Percentiles rank a stretch among this genome's conserved stretches.
phyloP scores from a whole-genome alignment of 2,888 invertebrate genomes.

The Troides aeacus region DNA sequence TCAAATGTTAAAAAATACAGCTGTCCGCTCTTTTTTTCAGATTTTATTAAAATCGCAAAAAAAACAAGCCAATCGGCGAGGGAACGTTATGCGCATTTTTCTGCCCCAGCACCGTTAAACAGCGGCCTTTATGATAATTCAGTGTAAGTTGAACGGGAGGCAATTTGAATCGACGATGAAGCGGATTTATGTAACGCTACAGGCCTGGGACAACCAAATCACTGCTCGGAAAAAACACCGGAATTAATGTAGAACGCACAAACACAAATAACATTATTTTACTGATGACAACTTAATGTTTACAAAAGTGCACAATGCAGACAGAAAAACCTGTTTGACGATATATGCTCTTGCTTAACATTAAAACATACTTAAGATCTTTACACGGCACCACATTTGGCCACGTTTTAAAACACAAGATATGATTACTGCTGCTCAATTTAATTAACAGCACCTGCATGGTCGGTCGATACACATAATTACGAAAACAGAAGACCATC shows the following conservation, averaged over 20 bases:
- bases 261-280: background rate
- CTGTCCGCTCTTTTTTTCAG: background rate
- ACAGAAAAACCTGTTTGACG: too few species aligned
- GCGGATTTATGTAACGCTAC: slow-evolving; percentile 20
- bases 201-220: slow-evolving; percentile 3
- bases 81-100: slow-evolving; percentile 49
- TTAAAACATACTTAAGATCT: too few species aligned
- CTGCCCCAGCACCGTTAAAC: slow-evolving; percentile 45
- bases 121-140: slow-evolving; percentile 45
- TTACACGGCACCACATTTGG: too few species aligned
- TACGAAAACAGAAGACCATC: background rate
- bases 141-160: slow-evolving; percentile 28
- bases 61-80: slow-evolving; percentile 42
- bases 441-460: too few species aligned
- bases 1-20: background rate
- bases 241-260: slow-evolving; percentile 7
- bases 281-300: too few species aligned
- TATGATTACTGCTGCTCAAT: too few species aligned
- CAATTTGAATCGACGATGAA: slow-evolving; percentile 28
- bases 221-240: slow-evolving; percentile 13
- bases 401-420: too few species aligned
- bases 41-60: slow-evolving; percentile 8
- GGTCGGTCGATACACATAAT: background rate
- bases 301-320: too few species aligned
- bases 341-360: too few species aligned